Conservation (phyloP, 2,113 vertebrate genomes). For the Sitta europaea region DNA sequence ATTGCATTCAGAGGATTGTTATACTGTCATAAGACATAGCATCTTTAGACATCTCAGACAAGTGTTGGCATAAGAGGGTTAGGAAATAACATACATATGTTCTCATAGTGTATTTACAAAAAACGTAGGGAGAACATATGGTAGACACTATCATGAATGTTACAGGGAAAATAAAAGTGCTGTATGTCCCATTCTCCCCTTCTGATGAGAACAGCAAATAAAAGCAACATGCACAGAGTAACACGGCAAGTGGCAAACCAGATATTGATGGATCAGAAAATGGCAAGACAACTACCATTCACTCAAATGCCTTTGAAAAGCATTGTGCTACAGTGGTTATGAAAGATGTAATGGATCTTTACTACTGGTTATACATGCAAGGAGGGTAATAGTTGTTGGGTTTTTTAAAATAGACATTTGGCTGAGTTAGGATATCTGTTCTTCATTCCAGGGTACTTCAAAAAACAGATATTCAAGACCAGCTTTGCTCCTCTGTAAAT, state of each 20-base stretch:
- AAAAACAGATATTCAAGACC: neutral
- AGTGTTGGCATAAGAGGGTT: constrained; percentile 13
- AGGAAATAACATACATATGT: constrained; percentile 15
- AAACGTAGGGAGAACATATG: constrained; percentile 25
- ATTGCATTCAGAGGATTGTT: neutral
- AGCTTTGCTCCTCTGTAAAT: neutral
- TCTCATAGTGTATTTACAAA: constrained; percentile 26
- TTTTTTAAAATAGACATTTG: neutral
- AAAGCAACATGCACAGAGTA: neutral
- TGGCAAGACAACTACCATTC: neutral
- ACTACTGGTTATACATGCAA: neutral
- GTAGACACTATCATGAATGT: neutral
- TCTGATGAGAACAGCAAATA: neutral
- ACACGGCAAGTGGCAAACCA: neutral
- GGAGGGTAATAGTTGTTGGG: neutral
- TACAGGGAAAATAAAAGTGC: neutral
- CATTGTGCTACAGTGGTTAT: neutral
- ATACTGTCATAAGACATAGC: neutral
- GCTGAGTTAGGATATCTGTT: neutral
- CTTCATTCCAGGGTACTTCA: neutral
- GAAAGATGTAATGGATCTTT: neutral
- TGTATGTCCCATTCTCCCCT: neutral
- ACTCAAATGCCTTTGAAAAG: neutral
- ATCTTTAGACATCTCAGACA: constrained; percentile 34
- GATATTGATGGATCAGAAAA: neutral